Base-by-base conservation (phyloP, 2,888 invertebrate genomes). In the Rapana venosa region DNA sequence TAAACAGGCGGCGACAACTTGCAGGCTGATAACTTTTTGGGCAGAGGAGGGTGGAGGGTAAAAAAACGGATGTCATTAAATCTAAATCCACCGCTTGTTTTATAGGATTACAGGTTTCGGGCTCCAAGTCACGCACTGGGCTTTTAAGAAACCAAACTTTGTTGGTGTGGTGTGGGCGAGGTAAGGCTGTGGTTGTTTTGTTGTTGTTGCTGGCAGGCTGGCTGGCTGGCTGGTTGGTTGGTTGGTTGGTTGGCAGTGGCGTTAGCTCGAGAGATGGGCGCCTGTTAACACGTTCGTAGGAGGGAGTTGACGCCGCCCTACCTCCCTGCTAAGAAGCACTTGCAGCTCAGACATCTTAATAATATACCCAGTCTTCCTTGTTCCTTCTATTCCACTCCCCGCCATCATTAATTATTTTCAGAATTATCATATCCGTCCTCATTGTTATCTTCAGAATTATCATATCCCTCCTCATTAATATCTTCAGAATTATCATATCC, bases 1-100 rank as follows among this genome's bases (percentile, higher is more conserved):
- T 88, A 88, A 88, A 88, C 88, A 88, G 79, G 58, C 56, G 88
- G 88, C 88, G 88, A 79, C 79, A 58, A 30, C 84, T n/a, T n/a
- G 30, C 84, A 26, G 84, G 30, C 30, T 84, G 84, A 84, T 84
- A 84, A 84, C 32, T 35, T n/a, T n/a, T n/a, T 32, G 79, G 79
- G 35, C 13, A 58, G 47, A 22, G 79, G 79, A 30, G 79, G 22
- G 79, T 15, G 36, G 36, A 26, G n/a, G n/a, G n/a, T n/a, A n/a
- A 32, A 32, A 79, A 32, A 30, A n/a, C 2, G 5, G 58, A 47
- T 47, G 84, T 84, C 84, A 26, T 35, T 84, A 84, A 84, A 11
- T 58, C 84, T 84, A 84, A 84, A 84, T 84, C 47, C 84, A n/a
- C 1, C 32, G 58, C 84, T n/a, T 84, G 84, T 84, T 84, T 84